Evolutionary conservation across 2,797 vertebrate species (phyloP).

Genomic region (Erpetoichthys calabaricus): DNA sequence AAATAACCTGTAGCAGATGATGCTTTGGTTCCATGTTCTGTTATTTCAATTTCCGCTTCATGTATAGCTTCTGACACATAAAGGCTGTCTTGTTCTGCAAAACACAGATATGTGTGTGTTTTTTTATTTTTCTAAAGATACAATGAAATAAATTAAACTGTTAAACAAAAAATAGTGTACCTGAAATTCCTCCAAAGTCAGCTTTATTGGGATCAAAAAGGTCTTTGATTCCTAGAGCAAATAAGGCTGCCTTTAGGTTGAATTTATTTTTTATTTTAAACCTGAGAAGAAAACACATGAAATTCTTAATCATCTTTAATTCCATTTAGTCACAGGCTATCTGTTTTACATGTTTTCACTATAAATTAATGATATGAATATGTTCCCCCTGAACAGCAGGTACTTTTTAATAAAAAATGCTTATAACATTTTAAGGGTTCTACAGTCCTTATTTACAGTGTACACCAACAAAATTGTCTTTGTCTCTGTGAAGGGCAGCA

Average conservation of each 20-base stretch:
- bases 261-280: constrained; percentile 73
- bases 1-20: constrained; percentile 62
- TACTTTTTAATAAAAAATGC: no score
- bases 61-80: constrained; percentile 76
- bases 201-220: constrained; percentile 64
- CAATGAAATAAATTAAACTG: no score
- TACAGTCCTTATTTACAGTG: no score
- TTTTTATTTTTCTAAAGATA: neutral
- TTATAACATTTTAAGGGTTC: no score
- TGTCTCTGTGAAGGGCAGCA: no score
- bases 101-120: neutral
- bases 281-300: constrained; percentile 38
- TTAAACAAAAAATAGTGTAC: constrained; percentile 31
- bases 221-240: constrained; percentile 65
- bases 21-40: constrained; percentile 69
- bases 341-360: no score
- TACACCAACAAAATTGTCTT: no score
- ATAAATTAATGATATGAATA: no score
- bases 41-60: constrained; percentile 69
- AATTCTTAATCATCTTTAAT: constrained; percentile 4
- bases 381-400: no score
- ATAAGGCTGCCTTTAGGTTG: constrained; percentile 62
- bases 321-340: constrained; percentile 14
- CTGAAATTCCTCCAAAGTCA: constrained; percentile 79
- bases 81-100: constrained; percentile 56